Conservation (phyloP, 2,113 vertebrate species). For the Geococcyx californianus region DNA sequence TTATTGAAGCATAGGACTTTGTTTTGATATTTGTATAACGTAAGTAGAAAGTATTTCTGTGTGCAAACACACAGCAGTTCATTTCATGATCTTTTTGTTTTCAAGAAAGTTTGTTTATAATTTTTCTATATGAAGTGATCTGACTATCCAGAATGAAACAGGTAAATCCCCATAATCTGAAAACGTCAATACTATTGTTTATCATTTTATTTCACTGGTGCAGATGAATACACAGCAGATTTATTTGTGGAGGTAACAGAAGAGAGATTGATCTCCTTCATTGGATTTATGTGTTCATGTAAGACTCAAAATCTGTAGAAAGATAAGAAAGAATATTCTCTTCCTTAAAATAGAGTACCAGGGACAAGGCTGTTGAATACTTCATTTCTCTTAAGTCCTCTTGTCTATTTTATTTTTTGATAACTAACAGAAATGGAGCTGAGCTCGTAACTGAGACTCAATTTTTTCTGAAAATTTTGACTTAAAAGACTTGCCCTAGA, state of each 20-base stretch:
- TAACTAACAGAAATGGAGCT: background rate
- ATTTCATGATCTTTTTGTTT: background rate
- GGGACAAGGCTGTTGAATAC: background rate
- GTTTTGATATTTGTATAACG: background rate
- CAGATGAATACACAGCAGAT: background rate
- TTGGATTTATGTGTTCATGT: background rate
- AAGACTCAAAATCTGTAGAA: background rate
- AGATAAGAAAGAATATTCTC: background rate
- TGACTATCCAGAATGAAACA: background rate
- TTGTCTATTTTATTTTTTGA: too few species aligned
- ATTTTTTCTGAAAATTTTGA: background rate
- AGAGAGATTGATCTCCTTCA: background rate
- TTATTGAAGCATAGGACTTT: background rate
- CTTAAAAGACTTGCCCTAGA: background rate
- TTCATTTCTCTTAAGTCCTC: too few species aligned
- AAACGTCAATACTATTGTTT: background rate
- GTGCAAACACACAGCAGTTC: background rate
- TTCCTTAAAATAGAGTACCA: background rate
- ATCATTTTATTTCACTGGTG: background rate
- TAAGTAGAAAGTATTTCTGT: background rate
- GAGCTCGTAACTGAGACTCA: background rate
- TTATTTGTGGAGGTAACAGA: background rate
- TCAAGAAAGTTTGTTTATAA: background rate
- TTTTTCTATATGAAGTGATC: background rate
- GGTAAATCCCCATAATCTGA: background rate